Evolutionary conservation across 2,113 vertebrate species (phyloP).

Genomic region (Lagenorhynchus albirostris): DNA sequence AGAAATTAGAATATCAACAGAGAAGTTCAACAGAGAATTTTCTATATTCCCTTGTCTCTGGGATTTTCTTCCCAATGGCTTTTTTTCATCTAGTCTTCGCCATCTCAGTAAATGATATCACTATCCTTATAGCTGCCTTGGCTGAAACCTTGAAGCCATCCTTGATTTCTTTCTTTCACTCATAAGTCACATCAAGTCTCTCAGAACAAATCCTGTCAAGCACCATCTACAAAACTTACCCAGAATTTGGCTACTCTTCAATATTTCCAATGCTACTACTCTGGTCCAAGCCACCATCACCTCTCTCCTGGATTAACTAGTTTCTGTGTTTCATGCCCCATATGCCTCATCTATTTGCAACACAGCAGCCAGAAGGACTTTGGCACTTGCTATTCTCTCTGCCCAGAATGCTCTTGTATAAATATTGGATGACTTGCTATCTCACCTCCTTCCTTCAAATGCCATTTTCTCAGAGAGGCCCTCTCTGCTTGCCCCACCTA

Average conservation of each 20-base stretch:
- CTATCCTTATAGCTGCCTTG: neutral
- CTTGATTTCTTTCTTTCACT: neutral
- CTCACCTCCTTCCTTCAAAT: neutral
- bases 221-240: neutral
- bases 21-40: neutral
- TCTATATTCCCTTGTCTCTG: neutral
- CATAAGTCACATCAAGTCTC: neutral
- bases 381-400: neutral
- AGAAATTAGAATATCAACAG: neutral
- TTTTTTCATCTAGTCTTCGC: neutral
- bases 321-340: neutral
- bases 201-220: neutral
- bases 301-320: neutral
- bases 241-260: neutral
- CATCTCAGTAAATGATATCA: neutral
- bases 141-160: neutral
- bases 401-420: neutral
- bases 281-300: neutral
- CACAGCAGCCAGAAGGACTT: neutral
- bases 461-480: neutral
- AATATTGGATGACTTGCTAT: neutral
- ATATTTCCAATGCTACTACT: neutral
- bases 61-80: neutral
- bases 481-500: neutral
- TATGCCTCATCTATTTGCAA: neutral